Evolutionary conservation across 2,888 invertebrate genomes (phyloP).

Genomic region (Copidosoma aretas): DNA sequence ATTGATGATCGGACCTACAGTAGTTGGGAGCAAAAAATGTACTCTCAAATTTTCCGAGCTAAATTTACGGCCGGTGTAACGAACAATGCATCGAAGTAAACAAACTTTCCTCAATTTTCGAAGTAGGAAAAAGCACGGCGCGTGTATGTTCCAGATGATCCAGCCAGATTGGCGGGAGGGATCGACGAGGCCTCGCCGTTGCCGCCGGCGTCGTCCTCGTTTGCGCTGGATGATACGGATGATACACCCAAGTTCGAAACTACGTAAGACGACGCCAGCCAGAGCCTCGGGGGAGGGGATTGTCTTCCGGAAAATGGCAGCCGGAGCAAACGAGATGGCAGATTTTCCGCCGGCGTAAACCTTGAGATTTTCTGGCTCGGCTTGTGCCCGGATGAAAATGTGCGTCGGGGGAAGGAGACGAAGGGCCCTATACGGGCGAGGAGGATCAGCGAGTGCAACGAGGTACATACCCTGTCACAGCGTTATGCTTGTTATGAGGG

Average conservation of each 20-base stretch:
- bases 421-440: conserved; percentile 11
- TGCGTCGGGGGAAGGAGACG: no score
- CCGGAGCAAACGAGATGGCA: conserved; percentile 34
- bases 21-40: no score
- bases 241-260: conserved; percentile 33
- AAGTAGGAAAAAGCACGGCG: no score
- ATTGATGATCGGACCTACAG: background rate
- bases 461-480: no score
- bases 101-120: no score
- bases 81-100: no score
- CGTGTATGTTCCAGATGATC: conserved; percentile 9
- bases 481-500: no score
- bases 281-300: background rate
- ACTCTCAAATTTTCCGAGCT: no score
- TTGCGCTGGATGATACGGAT: conserved; percentile 23
- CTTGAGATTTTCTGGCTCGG: conserved; percentile 33
- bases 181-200: conserved; percentile 22
- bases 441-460: conserved; percentile 26
- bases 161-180: conserved; percentile 15
- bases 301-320: conserved; percentile 38
- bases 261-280: conserved; percentile 31
- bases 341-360: conserved; percentile 32
- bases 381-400: conserved; percentile 14
- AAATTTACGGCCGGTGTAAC: no score
- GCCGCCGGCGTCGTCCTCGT: conserved; percentile 18